Conservation (phyloP, 2,888 invertebrate species). For the Pedicia rivosa region DNA sequence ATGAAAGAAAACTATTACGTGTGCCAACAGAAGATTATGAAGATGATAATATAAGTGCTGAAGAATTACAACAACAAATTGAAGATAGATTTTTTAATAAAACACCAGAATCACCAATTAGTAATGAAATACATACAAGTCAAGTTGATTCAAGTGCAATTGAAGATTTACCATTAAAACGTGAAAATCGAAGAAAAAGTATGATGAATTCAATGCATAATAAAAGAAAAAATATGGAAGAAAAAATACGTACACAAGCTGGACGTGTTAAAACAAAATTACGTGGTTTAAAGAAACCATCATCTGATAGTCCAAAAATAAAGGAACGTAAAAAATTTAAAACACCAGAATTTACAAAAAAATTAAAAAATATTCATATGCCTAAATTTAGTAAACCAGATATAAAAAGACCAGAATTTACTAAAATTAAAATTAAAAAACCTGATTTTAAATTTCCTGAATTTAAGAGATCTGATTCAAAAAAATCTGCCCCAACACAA, state of each 20-base stretch:
- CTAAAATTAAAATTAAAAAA: conserved; percentile 27
- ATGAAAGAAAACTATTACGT: conserved; percentile 32
- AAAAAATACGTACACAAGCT: conserved; percentile 51
- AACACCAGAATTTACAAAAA: conserved; percentile 28
- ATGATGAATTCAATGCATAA: conserved; percentile 34
- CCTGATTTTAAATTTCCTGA: conserved; percentile 28
- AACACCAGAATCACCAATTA: conserved; percentile 42
- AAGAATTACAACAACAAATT: conserved; percentile 43
- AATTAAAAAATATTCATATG: conserved; percentile 21
- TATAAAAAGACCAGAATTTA: conserved; percentile 21
- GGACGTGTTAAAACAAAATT: conserved; percentile 53
- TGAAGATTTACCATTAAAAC: conserved; percentile 43
- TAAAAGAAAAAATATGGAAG: conserved; percentile 40
- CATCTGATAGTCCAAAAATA: conserved; percentile 23
- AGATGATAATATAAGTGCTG: conserved; percentile 33
- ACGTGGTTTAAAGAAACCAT: conserved; percentile 39
- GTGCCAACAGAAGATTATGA: conserved; percentile 32
- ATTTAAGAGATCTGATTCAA: conserved; percentile 22
- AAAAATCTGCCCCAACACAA: too few relatives aligned
- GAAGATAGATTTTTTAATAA: conserved; percentile 45
- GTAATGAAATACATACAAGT: conserved; percentile 48
- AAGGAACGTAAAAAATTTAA: conserved; percentile 25
- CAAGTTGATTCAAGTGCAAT: conserved; percentile 50
- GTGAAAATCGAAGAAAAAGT: conserved; percentile 36
- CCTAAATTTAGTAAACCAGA: conserved; percentile 20